phyloP scores from a whole-genome alignment of 2,797 vertebrate genomes.

The Gastrophryne carolinensis region DNA sequence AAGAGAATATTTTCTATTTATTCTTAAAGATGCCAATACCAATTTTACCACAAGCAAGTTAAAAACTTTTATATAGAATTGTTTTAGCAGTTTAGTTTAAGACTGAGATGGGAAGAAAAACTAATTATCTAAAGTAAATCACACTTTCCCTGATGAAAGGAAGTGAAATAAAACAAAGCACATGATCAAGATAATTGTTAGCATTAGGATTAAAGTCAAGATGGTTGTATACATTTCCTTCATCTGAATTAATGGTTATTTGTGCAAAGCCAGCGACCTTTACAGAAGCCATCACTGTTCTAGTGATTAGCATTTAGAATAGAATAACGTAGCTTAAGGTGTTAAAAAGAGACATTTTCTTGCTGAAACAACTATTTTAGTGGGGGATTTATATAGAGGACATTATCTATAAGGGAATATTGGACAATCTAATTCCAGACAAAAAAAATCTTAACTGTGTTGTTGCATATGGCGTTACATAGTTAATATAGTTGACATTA shows the following conservation, averaged over 20 bases:
- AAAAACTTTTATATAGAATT: neutral
- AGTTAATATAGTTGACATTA: too few relatives aligned
- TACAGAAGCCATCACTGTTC: neutral
- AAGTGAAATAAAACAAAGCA: conserved; percentile 13
- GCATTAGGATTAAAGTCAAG: conserved; percentile 26
- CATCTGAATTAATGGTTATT: conserved; percentile 26
- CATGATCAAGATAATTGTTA: neutral
- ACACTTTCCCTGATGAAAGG: conserved; percentile 6
- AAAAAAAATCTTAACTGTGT: too few relatives aligned
- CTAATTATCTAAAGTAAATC: conserved; percentile 29
- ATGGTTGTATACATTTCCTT: conserved; percentile 18
- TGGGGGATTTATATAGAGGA: too few relatives aligned
- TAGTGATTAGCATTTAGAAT: neutral
- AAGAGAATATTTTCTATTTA: neutral
- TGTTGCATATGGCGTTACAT: too few relatives aligned
- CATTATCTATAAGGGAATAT: too few relatives aligned
- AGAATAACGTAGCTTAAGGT: conserved; percentile 24
- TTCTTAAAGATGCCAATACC: neutral
- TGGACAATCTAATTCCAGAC: too few relatives aligned
- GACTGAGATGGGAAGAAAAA: conserved; percentile 5
- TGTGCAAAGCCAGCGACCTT: neutral
- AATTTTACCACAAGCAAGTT: neutral
- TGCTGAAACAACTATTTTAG: neutral
- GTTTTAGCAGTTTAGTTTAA: neutral
- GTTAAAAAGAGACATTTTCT: neutral